Base-by-base conservation (phyloP, 2,888 invertebrate genomes). In the Eilema caniola region DNA sequence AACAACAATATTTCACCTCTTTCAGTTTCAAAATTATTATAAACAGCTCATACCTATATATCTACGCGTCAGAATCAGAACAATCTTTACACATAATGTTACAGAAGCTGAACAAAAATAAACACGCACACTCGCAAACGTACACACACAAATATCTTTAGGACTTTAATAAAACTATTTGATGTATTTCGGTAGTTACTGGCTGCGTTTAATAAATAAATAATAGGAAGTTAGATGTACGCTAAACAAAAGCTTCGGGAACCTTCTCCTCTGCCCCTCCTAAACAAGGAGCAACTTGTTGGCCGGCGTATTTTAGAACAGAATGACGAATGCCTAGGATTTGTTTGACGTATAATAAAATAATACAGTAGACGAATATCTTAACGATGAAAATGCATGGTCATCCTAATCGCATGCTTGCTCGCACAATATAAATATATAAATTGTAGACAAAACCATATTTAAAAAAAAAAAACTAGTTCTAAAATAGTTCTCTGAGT, bases 131-230 rank as follows among this genome's bases (percentile, higher is more conserved):
- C 53, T 20, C 53, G 53, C 53, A 53, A n/a, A n/a, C 8, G n/a
- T 53, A 53, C 53, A 10, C 53, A n/a, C 53, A 53, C 1, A 53
- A 53, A 53, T 53, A 53, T 53, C n/a, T 53, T 20, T 47, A 47
- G 47, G 47, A n/a, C 53, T 47, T 53, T 53, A 47, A 47, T 47
- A 53, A n/a, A 53, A 53, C n/a, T 53, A 53, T 53, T n/a, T 53
- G 53, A 53, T 53, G 53, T 53, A 47, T 53, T 53, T 5, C n/a
- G 20, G 53, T n/a, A n/a, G n/a, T n/a, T n/a, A n/a, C n/a, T n/a
- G 53, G 53, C 53, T 53, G 53, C 10, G 53, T 53, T 53, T 8
- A 53, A 53, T n/a, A 53, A 53, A 47, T 20, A 16, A 53, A n/a
- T n/a, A n/a, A 53, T 53, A 53, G 53, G 53, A 28, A 28, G 20